Conservation (phyloP, 2,113 vertebrate genomes). For the Mellivora capensis region DNA sequence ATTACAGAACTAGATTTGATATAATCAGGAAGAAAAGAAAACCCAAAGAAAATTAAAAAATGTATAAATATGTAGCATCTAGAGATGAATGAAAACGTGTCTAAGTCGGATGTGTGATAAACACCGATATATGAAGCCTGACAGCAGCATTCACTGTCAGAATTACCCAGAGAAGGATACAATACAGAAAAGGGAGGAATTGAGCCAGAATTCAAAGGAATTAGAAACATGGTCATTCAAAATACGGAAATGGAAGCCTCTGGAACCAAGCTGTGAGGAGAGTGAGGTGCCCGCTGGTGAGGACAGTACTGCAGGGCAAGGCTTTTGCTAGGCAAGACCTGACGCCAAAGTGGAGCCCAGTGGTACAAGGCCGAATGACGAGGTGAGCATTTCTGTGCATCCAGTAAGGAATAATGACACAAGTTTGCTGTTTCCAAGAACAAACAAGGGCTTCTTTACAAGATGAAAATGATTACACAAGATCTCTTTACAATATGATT, state of each 20-base stretch:
- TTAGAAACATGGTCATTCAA: neutral
- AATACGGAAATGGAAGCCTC: neutral
- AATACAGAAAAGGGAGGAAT: neutral
- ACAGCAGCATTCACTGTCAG: neutral
- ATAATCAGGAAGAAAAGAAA: neutral
- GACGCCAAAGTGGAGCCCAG: neutral
- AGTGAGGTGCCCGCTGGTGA: neutral
- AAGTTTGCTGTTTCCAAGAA: neutral
- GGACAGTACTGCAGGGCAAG: neutral
- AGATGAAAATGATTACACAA: neutral
- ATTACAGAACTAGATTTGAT: neutral
- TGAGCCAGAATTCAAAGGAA: neutral
- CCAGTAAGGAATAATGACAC: neutral
- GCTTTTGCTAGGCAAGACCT: neutral
- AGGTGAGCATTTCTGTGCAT: neutral
- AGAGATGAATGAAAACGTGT: neutral
- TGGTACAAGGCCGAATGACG: neutral
- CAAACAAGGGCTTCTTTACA: neutral
- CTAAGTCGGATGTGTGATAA: neutral
- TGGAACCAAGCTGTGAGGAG: neutral
- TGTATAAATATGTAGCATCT: neutral
- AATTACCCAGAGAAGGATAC: neutral
- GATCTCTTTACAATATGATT: neutral
- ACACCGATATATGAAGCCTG: neutral
- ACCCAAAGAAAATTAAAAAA: neutral